A percentile compares a stretch with the other conserved stretches of the same genome.
These are phyloP conservation scores for Salvelinus fontinalis DNA, from an alignment of 2,113 vertebrate species.

Conservation along the genomic window DNA sequence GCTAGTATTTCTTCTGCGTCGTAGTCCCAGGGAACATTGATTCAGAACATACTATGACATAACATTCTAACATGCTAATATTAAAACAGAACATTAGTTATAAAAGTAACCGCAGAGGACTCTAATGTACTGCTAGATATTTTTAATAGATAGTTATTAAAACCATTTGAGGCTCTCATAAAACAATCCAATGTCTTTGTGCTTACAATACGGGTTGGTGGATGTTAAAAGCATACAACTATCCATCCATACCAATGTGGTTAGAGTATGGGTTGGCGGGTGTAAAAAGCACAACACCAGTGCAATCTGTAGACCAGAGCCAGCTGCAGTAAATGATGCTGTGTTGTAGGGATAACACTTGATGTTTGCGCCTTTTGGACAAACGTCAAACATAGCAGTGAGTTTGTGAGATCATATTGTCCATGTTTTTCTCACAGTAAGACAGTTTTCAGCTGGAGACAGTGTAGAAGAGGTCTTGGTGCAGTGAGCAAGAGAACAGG, in stretches of 20 bases:
- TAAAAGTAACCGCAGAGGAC: neutral
- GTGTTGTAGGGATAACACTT: neutral
- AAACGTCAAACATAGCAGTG: neutral
- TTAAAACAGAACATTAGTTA: too few relatives aligned
- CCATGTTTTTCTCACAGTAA: neutral
- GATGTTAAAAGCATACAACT: too few relatives aligned
- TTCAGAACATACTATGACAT: too few relatives aligned
- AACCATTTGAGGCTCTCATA: conserved; percentile 26
- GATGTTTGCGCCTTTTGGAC: neutral
- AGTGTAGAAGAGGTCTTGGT: conserved; percentile 33
- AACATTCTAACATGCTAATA: too few relatives aligned
- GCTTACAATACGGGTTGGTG: too few relatives aligned
- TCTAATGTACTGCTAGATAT: neutral
- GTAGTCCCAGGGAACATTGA: too few relatives aligned
- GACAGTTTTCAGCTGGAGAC: conserved; percentile 7
- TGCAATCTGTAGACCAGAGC: neutral
- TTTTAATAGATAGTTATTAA: neutral
- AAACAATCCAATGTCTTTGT: neutral
- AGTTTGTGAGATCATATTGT: too few relatives aligned
- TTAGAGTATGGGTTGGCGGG: too few relatives aligned
- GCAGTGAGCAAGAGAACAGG: neutral
- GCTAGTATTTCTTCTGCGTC: too few relatives aligned
- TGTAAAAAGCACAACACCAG: neutral
- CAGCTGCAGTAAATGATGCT: neutral
- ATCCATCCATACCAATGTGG: too few relatives aligned